Evolutionary conservation across 2,888 invertebrate genomes (phyloP), one percentile per base, ranked within the genome.

Genomic region (Anorthoa munda): DNA sequence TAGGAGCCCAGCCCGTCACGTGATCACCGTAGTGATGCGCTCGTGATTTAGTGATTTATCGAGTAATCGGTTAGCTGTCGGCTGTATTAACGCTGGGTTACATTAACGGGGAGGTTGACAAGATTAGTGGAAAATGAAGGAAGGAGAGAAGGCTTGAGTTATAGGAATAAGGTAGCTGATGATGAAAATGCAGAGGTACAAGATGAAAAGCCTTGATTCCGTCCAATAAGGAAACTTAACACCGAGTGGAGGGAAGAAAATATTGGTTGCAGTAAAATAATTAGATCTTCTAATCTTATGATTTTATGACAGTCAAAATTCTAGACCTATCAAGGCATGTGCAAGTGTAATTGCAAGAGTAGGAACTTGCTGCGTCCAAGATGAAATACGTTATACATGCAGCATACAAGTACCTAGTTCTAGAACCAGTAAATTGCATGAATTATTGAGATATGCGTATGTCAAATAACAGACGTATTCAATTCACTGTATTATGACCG

Each of bases 1-100:
- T 84, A 83, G 80, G 78, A 81, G 88, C 90, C 81, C 87, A 90
- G 85, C 86, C 88, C 89, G 87, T 91, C 92, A 89, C 92, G 91
- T 91, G 90, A 89, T 73, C 82, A 59, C 69, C 46, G 73, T 92
- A 93, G 94, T 91, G 94, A 91, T 91, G 93, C 66, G 69, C 72
- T 59, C 67, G 82, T 88, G 84, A 86, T 87, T 86, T 90, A 88
- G 82, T 88, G 84, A 86, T 87, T 86, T 90, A 88, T 90, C 89
- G 88, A 89, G 83, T 69, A 50, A 79, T 55, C 23, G 71, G 56
- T 13, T 17, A 18, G 55, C 51, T 76, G 72, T 60, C 76, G 59
- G 39, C 50, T 63, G 9, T 15, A 21, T 63, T 70, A 77, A 58
- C 18, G 11, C 15, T 51, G 58, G 13, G 21, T 17, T 15, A 3